Conservation (phyloP, 2,888 invertebrate species). For the Eretmocerus hayati region DNA sequence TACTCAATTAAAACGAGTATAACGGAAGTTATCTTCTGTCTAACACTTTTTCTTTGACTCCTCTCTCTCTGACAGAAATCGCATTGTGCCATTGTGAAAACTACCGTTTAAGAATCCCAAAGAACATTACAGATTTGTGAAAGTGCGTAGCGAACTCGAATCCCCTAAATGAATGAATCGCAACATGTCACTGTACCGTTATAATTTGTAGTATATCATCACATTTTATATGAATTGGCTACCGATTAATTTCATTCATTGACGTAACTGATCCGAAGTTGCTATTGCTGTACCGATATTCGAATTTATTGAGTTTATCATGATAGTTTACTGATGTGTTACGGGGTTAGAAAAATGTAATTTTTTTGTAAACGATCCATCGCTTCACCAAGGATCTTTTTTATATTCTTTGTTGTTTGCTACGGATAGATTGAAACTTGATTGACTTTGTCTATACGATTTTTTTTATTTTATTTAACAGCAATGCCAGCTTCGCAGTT, state of each 20-base stretch:
- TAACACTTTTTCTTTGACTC: no score
- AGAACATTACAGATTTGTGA: conserved; percentile 5
- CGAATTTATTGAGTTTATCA: background rate
- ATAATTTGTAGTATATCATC: no score
- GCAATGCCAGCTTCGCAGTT: conserved; percentile 6
- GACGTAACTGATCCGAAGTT: conserved; percentile 9
- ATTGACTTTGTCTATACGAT: conserved; percentile 5
- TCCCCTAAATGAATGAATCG: no score
- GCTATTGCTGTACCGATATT: conserved; percentile 2
- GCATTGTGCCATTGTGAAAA: no score
- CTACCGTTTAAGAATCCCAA: background rate
- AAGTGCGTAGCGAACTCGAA: conserved; percentile 13
- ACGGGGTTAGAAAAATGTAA: conserved; percentile 1
- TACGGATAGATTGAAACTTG: no score
- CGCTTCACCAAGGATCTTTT: no score
- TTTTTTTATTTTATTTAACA: conserved; percentile 4
- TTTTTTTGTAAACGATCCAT: background rate
- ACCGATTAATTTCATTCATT: conserved; percentile 8
- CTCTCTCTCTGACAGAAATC: no score
- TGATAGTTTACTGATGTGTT: background rate
- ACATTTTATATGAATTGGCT: conserved; percentile 4
- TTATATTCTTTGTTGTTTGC: no score
- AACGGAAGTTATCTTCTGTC: no score
- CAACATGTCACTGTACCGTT: no score
- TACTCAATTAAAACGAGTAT: no score